phyloP scores from a whole-genome alignment of 92 coral and sea anemone genomes.

The Scolanthus callimorphus region DNA sequence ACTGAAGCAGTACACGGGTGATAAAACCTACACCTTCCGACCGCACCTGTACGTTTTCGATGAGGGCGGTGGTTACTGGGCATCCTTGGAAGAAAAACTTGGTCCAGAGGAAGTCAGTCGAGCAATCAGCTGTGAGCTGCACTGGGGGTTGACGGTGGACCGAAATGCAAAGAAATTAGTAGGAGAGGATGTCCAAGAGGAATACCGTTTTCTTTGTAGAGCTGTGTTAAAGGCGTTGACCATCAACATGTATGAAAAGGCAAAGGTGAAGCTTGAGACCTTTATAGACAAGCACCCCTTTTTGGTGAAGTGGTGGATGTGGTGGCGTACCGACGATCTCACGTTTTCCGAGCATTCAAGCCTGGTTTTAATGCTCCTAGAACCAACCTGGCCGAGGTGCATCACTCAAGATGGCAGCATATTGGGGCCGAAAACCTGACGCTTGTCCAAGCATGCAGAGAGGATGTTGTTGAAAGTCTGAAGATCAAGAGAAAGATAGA shows the following conservation, averaged over 20 bases:
- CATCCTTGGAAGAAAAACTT: slow-evolving; percentile 37
- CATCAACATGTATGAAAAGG: slow-evolving; percentile 51
- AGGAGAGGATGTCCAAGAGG: not conserved
- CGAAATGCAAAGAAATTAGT: too few species aligned
- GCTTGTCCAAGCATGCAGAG: slow-evolving; percentile 49
- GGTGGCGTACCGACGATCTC: slow-evolving; percentile 50
- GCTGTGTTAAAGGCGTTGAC: slow-evolving; percentile 42
- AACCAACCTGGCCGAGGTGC: slow-evolving; percentile 46
- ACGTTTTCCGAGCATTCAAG: slow-evolving; percentile 50
- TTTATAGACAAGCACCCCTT: slow-evolving; percentile 56
- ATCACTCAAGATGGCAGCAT: slow-evolving; percentile 55
- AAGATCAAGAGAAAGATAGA: slow-evolving; percentile 23
- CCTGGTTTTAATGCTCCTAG: slow-evolving; percentile 58
- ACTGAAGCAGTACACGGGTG: slow-evolving; percentile 17
- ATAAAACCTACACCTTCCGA: slow-evolving; percentile 41
- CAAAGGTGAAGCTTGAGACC: slow-evolving; percentile 31
- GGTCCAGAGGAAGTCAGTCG: slow-evolving; percentile 39
- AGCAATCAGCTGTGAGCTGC: slow-evolving; percentile 55
- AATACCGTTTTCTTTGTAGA: slow-evolving; percentile 4
- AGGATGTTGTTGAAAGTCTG: slow-evolving; percentile 51
- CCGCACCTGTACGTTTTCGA: slow-evolving; percentile 52
- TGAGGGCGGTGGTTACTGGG: slow-evolving; percentile 68
- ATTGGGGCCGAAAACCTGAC: slow-evolving; percentile 48
- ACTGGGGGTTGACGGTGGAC: slow-evolving; percentile 57
- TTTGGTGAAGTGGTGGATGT: slow-evolving; percentile 51